These are phyloP conservation scores for Acrocephalus arundinaceus DNA, from an alignment of 2,113 vertebrate genomes.

Conservation along the genomic window DNA sequence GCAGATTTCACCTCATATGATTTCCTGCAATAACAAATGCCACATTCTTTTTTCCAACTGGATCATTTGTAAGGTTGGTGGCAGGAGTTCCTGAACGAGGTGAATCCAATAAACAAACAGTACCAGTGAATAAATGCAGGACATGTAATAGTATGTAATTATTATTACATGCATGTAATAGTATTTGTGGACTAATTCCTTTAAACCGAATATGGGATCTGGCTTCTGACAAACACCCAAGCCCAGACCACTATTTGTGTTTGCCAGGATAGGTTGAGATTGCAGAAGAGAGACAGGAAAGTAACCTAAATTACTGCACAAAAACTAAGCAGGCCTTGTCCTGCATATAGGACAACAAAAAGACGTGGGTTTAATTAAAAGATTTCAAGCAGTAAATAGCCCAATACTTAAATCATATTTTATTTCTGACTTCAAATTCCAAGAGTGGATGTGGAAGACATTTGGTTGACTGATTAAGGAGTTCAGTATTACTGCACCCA, in stretches of 20 bases:
- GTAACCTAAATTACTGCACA: background rate
- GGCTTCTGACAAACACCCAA: background rate
- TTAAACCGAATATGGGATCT: background rate
- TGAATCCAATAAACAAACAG: background rate
- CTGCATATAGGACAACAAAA: background rate
- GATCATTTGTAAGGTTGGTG: background rate
- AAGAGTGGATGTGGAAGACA: background rate
- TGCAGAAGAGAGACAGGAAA: background rate
- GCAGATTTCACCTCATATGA: background rate
- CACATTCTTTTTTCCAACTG: background rate
- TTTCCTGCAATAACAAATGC: background rate
- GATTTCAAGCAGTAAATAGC: background rate
- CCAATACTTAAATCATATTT: background rate
- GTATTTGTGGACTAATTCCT: background rate
- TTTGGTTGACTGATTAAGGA: background rate
- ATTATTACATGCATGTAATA: no score
- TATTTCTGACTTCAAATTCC: background rate
- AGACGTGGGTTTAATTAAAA: background rate
- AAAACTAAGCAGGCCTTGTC: background rate
- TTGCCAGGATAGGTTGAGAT: background rate
- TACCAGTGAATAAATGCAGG: background rate
- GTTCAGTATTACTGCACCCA: background rate
- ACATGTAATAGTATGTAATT: no score
- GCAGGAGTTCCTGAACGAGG: background rate
- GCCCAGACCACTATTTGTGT: background rate